A percentile compares a stretch with the other conserved stretches of the same genome.
Evolutionary conservation across 2,113 vertebrate genomes (phyloP).

Genomic region (Paedocypris sp.): DNA sequence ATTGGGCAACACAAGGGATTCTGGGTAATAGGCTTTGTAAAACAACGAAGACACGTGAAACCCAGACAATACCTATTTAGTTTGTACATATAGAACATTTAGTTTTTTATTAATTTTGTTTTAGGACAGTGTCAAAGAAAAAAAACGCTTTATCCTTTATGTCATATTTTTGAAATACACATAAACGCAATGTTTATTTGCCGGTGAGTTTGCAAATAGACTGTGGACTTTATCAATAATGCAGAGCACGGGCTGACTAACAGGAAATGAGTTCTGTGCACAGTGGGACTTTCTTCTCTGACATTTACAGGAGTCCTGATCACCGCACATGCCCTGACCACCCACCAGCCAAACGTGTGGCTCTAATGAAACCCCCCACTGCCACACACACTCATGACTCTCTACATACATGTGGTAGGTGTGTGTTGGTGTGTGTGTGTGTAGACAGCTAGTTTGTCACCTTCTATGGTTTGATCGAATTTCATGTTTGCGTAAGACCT

Average conservation of each 20-base stretch:
- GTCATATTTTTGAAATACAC: no score
- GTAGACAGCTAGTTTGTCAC: not conserved
- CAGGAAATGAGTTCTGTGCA: constrained; percentile 32
- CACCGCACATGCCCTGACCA: constrained; percentile 27
- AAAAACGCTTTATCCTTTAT: no score
- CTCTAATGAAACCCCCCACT: constrained; percentile 29
- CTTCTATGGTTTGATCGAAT: not conserved
- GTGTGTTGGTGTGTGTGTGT: not conserved
- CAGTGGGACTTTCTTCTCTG: constrained; percentile 29
- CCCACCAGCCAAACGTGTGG: constrained; percentile 22
- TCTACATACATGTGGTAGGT: constrained; percentile 1
- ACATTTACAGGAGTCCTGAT: constrained; percentile 27
- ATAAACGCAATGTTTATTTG: not conserved
- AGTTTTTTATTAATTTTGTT: no score
- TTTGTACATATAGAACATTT: no score
- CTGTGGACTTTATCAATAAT: constrained; percentile 39
- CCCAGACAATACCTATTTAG: no score
- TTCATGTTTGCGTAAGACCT: not conserved
- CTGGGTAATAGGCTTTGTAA: no score
- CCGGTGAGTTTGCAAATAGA: not conserved
- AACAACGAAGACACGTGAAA: no score
- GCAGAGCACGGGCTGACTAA: constrained; percentile 23
- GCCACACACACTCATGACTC: not conserved
- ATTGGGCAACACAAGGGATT: no score
- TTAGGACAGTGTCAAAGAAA: no score